A percentile compares a stretch with the other conserved stretches of the same genome.
phyloP scores from a whole-genome alignment of 2,888 invertebrate genomes.

The Melanchra persicariae region DNA sequence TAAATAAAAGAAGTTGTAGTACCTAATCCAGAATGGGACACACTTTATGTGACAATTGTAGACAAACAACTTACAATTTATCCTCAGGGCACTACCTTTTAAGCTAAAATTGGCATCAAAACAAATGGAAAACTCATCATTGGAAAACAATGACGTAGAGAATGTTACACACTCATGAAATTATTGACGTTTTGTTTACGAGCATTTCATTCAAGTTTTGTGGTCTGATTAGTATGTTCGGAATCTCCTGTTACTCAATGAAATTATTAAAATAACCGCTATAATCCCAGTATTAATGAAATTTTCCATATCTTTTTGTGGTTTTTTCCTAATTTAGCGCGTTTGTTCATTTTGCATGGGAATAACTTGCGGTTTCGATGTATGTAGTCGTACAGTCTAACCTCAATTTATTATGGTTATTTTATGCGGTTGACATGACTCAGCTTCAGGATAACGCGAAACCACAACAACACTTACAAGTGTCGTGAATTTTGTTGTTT shows the following conservation, averaged over 20 bases:
- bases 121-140: neutral
- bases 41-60: neutral
- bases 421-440: constrained; percentile 14
- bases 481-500: constrained; percentile 2
- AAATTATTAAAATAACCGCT: constrained; percentile 22
- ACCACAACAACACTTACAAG: neutral
- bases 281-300: neutral
- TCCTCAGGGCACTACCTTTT: neutral
- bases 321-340: neutral
- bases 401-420: neutral
- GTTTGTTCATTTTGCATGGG: neutral
- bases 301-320: constrained; percentile 43
- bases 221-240: neutral
- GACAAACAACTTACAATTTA: neutral
- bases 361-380: constrained; percentile 10
- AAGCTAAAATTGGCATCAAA: neutral
- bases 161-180: neutral
- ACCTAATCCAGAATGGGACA: no score
- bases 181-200: neutral
- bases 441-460: neutral
- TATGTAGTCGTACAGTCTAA: neutral
- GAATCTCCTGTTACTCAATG: constrained; percentile 43
- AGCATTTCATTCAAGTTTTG: neutral
- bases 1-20: no score
- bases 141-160: no score